Evolutionary conservation across 2,113 vertebrate genomes (phyloP), one percentile per base, ranked within the genome.

Genomic region (Phalacrocorax aristotelis): DNA sequence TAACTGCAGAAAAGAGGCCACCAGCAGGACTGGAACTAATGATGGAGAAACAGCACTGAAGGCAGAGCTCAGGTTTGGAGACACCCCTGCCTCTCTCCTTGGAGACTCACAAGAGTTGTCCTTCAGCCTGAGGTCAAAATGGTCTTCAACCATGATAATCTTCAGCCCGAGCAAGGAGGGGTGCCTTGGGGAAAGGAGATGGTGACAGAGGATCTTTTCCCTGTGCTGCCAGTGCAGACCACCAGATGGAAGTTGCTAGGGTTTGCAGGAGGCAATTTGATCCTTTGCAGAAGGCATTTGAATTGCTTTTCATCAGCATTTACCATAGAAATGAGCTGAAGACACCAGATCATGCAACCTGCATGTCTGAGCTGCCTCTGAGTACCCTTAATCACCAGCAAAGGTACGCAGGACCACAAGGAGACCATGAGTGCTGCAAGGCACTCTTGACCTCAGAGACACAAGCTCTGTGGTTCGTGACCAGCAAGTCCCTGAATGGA

Each of bases 391-490:
- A 8, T 19, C 30, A 3, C 15, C 75, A 61, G 11, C 52, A 60
- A 17, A 75, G 36, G 17, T n/a, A 12, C 7, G 51, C n/a, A 36
- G 36, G 30, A 30, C 75, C 49, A 51, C 3, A 2, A 66, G 38
- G 34, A 55, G 60, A 79, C 11, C 60, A 13, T 25, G 42, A 26
- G 60, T 0, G 0, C 58, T 30, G 52, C 0, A 0, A 69, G 40
- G 36, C 10, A 2, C 14, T 51, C 23, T 83, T 54, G 38, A 25
- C 55, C 70, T 20, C 1, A 0, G 74, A 42, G 57, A 26, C 30
- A 30, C 54, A 44, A 84, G 51, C 58, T 51, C 21, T 19, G n/a
- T 0, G 1, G 13, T 26, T 27, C 26, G 23, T 6, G 23, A 49
- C 18, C 60, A 52, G 69, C 34, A 64, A 30, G 14, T 42, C 26